phyloP scores from a whole-genome alignment of 2,888 invertebrate species.

The Spilosoma lubricipeda region DNA sequence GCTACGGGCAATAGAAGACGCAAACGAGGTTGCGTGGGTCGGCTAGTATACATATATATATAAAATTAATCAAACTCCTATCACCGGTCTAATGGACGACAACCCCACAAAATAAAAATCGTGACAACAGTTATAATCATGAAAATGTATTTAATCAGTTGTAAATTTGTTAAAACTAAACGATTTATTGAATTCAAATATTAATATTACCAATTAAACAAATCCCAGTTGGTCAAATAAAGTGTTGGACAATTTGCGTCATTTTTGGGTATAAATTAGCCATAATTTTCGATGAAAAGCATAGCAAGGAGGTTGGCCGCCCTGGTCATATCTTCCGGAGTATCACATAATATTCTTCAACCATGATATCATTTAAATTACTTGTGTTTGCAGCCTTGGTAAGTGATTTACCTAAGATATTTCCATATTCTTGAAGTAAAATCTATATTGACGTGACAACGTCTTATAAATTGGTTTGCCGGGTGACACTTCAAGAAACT shows the following conservation, averaged over 20 bases:
- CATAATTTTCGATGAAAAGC: not conserved
- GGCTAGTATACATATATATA: no score
- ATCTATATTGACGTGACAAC: no score
- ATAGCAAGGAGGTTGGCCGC: conserved; percentile 24
- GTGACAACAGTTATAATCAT: not conserved
- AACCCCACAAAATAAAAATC: not conserved
- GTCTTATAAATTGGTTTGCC: no score
- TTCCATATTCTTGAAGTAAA: not conserved
- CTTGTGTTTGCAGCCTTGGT: conserved; percentile 14
- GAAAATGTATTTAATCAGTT: conserved; percentile 8
- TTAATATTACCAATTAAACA: conserved; percentile 10
- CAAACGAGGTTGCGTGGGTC: no score
- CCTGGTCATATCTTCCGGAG: conserved; percentile 15
- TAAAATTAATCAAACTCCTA: not conserved
- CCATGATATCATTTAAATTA: conserved; percentile 10
- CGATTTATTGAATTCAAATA: conserved; percentile 17
- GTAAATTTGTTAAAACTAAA: conserved; percentile 2
- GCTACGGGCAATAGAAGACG: no score
- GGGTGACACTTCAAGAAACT: no score
- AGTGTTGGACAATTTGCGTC: not conserved
- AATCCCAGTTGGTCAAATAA: not conserved
- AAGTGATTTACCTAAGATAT: no score
- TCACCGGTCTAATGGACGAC: not conserved
- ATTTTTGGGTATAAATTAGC: conserved; percentile 10
- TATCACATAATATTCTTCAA: conserved; percentile 6